A percentile compares a stretch with the other conserved stretches of the same genome.
Evolutionary conservation across 92 coral and sea anemone genomes (phyloP).

Genomic region (Metridium senile): DNA sequence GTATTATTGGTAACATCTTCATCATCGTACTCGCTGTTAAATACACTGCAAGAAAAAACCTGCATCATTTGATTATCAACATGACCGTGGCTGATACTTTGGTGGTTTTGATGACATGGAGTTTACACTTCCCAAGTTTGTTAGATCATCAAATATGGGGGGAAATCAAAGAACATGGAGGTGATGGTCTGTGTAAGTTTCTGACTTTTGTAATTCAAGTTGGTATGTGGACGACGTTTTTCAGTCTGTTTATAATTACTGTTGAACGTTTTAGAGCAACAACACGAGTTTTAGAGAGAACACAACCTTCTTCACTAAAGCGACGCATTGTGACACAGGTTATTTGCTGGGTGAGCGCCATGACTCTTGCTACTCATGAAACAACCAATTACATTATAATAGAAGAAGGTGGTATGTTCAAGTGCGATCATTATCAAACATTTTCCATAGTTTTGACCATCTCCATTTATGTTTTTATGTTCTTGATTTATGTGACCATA

Average conservation of each 20-base stretch:
- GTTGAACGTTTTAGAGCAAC: conserved; percentile 6
- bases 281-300: not conserved
- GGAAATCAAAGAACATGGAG: not conserved
- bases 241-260: not conserved
- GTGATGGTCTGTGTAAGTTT: not conserved
- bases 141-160: not conserved
- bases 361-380: not conserved
- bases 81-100: conserved; percentile 26
- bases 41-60: conserved; percentile 10
- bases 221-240: not conserved
- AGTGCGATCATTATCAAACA: not conserved
- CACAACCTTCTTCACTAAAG: not conserved
- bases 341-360: not conserved
- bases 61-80: conserved; percentile 24
- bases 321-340: not conserved
- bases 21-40: conserved; percentile 23
- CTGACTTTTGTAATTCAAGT: not conserved
- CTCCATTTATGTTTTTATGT: not conserved
- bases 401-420: not conserved
- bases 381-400: too few species aligned
- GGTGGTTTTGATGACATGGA: not conserved
- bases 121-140: not conserved
- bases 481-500: not conserved
- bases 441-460: not conserved
- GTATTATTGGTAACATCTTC: conserved; percentile 22